Percentiles rank a stretch among this genome's conserved stretches.
Conservation (phyloP, 1,140 invertebrate species). For the Lordiphosa collinella region DNA sequence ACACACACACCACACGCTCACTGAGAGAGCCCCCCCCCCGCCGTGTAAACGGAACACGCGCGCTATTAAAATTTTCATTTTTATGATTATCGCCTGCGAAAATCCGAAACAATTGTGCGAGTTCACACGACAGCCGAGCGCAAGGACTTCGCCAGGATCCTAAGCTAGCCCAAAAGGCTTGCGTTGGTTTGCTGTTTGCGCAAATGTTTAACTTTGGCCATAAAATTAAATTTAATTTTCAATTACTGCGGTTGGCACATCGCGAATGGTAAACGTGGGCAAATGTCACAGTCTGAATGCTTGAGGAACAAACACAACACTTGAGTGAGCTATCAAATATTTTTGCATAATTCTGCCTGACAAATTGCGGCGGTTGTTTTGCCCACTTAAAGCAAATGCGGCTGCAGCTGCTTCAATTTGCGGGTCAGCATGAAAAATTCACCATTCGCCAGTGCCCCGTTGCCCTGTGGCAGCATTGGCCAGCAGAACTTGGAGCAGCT, state of each 20-base stretch:
- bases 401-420: conserved; percentile 44
- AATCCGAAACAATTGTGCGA: conserved; percentile 66
- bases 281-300: conserved; percentile 3
- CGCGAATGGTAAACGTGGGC: conserved; percentile 16
- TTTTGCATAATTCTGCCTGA: background rate
- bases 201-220: conserved; percentile 67
- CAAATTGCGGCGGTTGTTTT: conserved; percentile 19
- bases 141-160: conserved; percentile 5
- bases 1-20: conserved; percentile 10
- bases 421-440: conserved; percentile 40
- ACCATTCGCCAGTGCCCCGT: background rate
- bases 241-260: conserved; percentile 60
- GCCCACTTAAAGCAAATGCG: conserved; percentile 31
- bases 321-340: background rate
- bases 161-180: conserved; percentile 19
- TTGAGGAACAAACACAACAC: background rate
- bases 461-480: background rate
- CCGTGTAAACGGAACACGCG: conserved; percentile 26
- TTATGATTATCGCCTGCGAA: conserved; percentile 69
- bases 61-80: conserved; percentile 73
- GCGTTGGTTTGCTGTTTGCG: conserved; percentile 7
- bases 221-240: conserved; percentile 78
- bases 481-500: conserved; percentile 22
- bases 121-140: conserved; percentile 30
- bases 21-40: background rate